Conservation (phyloP, 1,140 invertebrate species). For the Magallana angulata region DNA sequence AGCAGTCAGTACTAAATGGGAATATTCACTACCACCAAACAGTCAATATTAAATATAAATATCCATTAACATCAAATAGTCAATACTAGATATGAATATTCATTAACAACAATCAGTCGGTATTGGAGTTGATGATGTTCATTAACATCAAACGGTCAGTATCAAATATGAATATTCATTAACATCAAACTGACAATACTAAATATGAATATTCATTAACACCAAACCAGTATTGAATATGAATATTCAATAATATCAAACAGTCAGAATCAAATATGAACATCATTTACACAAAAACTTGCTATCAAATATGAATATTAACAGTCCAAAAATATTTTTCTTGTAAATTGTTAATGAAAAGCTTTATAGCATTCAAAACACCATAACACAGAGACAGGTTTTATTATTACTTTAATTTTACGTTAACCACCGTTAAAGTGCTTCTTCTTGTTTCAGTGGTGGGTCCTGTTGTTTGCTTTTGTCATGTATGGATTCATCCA, state of each 20-base stretch:
- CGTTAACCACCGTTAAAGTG: too few relatives aligned
- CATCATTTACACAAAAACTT: conserved; percentile 55
- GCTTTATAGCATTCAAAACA: too few relatives aligned
- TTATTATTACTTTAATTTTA: too few relatives aligned
- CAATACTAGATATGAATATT: too few relatives aligned
- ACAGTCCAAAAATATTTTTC: neutral
- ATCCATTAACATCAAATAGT: too few relatives aligned
- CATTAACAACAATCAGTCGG: neutral
- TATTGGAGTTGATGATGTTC: neutral
- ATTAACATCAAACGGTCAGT: neutral
- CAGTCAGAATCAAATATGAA: neutral
- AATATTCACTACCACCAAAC: too few relatives aligned
- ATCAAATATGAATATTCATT: conserved; percentile 41
- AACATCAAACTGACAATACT: conserved; percentile 49
- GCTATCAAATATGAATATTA: neutral
- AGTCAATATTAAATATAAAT: conserved; percentile 28
- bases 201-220: too few relatives aligned
- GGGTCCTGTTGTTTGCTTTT: neutral
- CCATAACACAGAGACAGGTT: too few relatives aligned
- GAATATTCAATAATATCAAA: neutral
- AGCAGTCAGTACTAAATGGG: conserved; percentile 46
- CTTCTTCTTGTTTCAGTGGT: neutral
- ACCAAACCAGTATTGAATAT: neutral
- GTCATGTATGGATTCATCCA: neutral
- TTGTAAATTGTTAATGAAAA: too few relatives aligned